A percentile compares a stretch with the other conserved stretches of the same genome.
Evolutionary conservation across 2,888 invertebrate genomes (phyloP).

Genomic region (Eupithecia inturbata): DNA sequence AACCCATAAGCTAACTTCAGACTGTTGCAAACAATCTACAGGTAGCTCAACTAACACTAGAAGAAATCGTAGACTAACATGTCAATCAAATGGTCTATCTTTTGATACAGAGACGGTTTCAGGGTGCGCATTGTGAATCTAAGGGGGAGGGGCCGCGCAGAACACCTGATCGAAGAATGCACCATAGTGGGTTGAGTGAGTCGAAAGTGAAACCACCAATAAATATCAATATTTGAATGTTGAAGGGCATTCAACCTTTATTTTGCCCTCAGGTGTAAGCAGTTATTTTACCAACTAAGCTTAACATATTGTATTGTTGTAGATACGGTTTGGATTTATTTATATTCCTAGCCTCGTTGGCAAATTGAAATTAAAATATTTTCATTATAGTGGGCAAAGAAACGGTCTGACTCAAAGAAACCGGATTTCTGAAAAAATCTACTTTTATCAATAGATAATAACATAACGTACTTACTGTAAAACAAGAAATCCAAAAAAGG

Average conservation of each 20-base stretch:
- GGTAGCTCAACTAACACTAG: no score
- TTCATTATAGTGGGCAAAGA: neutral
- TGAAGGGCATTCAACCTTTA: conserved; percentile 56
- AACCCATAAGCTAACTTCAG: no score
- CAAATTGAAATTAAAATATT: neutral
- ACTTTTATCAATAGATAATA: neutral
- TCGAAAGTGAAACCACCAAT: conserved; percentile 61
- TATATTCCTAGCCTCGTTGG: neutral
- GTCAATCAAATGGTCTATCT: no score
- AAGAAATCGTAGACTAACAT: no score
- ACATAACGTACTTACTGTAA: no score
- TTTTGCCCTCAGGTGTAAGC: conserved; percentile 34
- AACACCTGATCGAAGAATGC: no score
- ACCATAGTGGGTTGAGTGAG: conserved; percentile 41
- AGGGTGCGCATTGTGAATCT: no score
- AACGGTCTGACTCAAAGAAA: neutral
- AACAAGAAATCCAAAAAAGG: neutral
- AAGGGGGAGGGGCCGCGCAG: no score
- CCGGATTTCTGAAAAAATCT: neutral
- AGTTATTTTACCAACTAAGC: neutral
- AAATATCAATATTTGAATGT: conserved; percentile 62
- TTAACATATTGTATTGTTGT: neutral
- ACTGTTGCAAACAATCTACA: no score
- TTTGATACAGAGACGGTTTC: no score
- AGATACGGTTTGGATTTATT: neutral